Base-by-base conservation (phyloP, 1,140 invertebrate genomes). In the Ctenoplectra terminalis region DNA sequence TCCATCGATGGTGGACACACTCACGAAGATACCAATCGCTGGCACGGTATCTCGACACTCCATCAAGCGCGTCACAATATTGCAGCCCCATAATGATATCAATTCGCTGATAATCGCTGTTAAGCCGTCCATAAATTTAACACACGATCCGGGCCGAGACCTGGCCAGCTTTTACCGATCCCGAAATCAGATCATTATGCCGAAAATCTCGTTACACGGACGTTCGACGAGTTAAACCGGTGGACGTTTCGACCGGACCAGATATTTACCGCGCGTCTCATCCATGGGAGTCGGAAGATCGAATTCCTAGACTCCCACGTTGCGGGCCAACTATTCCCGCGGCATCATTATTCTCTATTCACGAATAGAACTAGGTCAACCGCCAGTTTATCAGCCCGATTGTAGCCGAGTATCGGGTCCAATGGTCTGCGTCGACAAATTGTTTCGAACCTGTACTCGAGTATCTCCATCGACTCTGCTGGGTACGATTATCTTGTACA, bases 81-180 rank as follows among this genome's bases (percentile, higher is more conserved):
- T 60, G 58, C 69, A 29, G 58, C 76, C 11, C 26, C 67, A 70
- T 81, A 79, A 82, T 81, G 61, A 81, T 77, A 73, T 81, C 73
- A 81, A 60, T 82, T 77, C 74, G 69, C 37, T 74, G 85, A 81
- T 86, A 86, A 86, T 86, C 85, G 80, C 56, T 48, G 84, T 82
- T 86, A 86, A 86, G 75, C 84, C 85, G 76, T 86, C 85, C 85
- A 86, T 86, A 79, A 86, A 86, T 86, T n/a, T 86, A 86, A 70
- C 84, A 77, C 66, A 43, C 71, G 37, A 71, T 66, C 52, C 71
- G 34, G 48, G 23, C 17, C 7, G 4, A 13, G 1, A 8, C 43
- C 64, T 52, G 56, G 40, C 56, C 63, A 69, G 84, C 79, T 78
- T 86, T 82, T 48, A 66, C 74, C 80, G 83, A 74, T 52, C 67